Base-by-base conservation (phyloP, 2,888 invertebrate species). In the Drosophila infuscata region DNA sequence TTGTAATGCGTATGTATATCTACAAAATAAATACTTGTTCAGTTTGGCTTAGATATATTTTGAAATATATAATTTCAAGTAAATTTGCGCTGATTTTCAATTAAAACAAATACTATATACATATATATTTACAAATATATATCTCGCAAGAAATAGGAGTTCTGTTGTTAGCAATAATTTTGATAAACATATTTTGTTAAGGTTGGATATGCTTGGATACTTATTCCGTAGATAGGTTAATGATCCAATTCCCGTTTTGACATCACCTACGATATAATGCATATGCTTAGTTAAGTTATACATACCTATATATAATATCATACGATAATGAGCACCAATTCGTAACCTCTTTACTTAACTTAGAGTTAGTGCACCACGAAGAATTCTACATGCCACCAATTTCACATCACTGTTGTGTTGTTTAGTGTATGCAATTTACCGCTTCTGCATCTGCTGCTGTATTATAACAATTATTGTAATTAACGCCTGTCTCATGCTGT, bases 231-330 rank as follows among this genome's bases (percentile, higher is more conserved):
- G 30, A 38, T 20, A n/a, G 33, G 20, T n/a, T 53, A 29, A 33
- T 35, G 12, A 29, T 56, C 29, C 33, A 32, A 41, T 25, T 32
- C 53, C 33, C 35, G 38, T 41, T 41, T 56, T 32, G 30, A 53
- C 38, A 48, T 57, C 53, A 63, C 57, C 35, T 41, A 51, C 43
- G 15, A 36, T 35, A 36, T 35, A 64, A 60, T 49, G 48, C 35
- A 54, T 54, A 46, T 64, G 32, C 43, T 56, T 63, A 79, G 54
- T 41, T 77, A 70, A 79, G 76, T 63, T 74, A 63, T 30, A 46
- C 46, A 46, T 46, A 35, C 0, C 20, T 25, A 35, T 12, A 46
- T 25, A 46, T 8, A 46, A 46, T 46, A 46, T 64, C 48, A 49
- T 74, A 71, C 49, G 62, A 57, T 77, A 43, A 62, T 35, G 29